Evolutionary conservation across 92 coral and sea anemone species (phyloP).

Genomic region (Micromussa lordhowensis): DNA sequence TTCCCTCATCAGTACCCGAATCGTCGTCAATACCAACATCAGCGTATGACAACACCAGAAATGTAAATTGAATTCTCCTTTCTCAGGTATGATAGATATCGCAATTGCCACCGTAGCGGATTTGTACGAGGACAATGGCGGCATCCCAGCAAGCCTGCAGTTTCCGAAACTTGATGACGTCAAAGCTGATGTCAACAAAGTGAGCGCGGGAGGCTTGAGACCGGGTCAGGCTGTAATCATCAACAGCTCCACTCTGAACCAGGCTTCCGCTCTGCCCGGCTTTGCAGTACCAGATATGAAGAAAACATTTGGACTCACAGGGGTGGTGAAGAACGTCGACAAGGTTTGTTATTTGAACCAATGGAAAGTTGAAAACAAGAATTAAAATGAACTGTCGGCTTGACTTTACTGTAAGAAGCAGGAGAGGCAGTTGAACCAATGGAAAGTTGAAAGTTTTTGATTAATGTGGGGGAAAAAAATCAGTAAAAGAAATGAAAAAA

Average conservation of each 20-base stretch:
- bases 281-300: conserved; percentile 95
- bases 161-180: conserved; percentile 94
- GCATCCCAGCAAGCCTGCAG: conserved; percentile 80
- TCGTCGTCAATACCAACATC: too few relatives aligned
- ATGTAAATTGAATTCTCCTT: neutral
- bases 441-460: neutral
- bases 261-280: conserved; percentile 67
- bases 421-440: neutral
- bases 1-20: too few relatives aligned
- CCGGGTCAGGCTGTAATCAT: conserved; percentile 85
- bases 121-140: conserved; percentile 96
- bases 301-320: conserved; percentile 89
- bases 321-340: conserved; percentile 85
- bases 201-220: conserved; percentile 74
- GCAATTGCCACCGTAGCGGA: conserved; percentile 94
- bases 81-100: conserved; percentile 90
- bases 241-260: conserved; percentile 55
- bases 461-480: too few relatives aligned
- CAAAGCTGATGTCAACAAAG: conserved; percentile 88
- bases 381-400: too few relatives aligned
- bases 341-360: conserved; percentile 58
- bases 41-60: neutral
- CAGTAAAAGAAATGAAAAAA: too few relatives aligned
- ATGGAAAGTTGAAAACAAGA: too few relatives aligned
- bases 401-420: neutral